Conservation (phyloP, 2,113 vertebrate species). For the Syrrhaptes paradoxus region DNA sequence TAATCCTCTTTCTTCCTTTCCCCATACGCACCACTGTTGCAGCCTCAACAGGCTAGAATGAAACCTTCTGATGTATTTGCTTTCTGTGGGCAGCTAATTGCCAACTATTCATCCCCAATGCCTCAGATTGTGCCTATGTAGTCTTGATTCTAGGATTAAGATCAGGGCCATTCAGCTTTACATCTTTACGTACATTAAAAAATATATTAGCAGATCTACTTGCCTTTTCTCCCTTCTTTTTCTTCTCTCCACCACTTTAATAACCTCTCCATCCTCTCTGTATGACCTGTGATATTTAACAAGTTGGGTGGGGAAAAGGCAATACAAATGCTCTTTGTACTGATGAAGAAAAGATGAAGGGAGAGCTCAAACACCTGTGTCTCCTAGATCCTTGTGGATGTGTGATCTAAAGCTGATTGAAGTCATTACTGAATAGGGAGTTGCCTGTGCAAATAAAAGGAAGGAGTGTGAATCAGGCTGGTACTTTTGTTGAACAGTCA, state of each 20-base stretch:
- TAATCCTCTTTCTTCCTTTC: not conserved
- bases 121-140: not conserved
- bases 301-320: not conserved
- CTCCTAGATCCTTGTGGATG: not conserved
- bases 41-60: not conserved
- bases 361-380: not conserved
- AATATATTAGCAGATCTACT: not conserved
- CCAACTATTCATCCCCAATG: not conserved
- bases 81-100: not conserved
- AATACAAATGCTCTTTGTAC: not conserved
- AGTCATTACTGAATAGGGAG: not conserved
- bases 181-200: not conserved
- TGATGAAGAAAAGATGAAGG: not conserved
- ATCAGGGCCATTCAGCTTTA: not conserved
- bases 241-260: not conserved
- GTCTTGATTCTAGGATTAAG: not conserved
- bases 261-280: not conserved
- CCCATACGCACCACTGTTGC: not conserved
- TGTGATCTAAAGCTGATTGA: slow-evolving; percentile 2
- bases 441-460: not conserved
- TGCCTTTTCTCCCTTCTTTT: not conserved
- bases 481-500: not conserved
- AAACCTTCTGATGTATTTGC: not conserved
- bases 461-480: not conserved
- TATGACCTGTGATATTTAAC: not conserved